Base-by-base conservation (phyloP, 2,113 vertebrate genomes). In the Capreolus pygargus region DNA sequence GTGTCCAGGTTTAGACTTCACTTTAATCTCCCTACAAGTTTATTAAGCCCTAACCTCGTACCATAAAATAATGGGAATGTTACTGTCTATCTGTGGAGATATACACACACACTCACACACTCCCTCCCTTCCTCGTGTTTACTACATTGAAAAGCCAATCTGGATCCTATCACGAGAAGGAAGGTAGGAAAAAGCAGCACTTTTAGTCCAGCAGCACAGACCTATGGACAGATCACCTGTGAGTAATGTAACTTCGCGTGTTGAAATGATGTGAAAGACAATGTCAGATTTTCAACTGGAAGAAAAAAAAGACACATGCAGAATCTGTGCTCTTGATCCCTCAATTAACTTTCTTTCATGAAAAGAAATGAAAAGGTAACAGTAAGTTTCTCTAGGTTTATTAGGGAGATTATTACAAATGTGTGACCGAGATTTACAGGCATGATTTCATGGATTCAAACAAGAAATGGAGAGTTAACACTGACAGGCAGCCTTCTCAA, bases 381-480 rank as follows among this genome's bases (percentile, higher is more conserved):
- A 61, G 93, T 30, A 57, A 57, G 93, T 97, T 97, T 96, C 94
- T 98, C 94, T 97, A 94, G 81, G 64, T 97, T 98, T 98, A 98
- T 97, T 97, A 94, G 79, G 91, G 84, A 76, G 58, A 87, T 96
- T 82, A 86, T 98, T 97, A 97, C 94, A 96, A 96, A 97, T 8
- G 85, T 89, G 78, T 61, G 74, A 30, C 70, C 92, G 64, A 78
- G 70, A 25, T 93, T 97, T 84, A 97, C 95, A 98, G 64, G 64
- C 89, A 98, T 30, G 82, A 87, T 94, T 97, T 85, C 89, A 83
- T 25, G 78, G 74, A 64, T 86, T 96, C 89, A 67, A 89, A 95
- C 79, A 96, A 93, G 60, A 97, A 96, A 94, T 94, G n/a, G 54
- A 76, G 85, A 91, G 60, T 95, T 95, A 93, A 98, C 98, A 98